Conservation (phyloP, 2,888 invertebrate species). For the Drosophila pseudotakahashii region DNA sequence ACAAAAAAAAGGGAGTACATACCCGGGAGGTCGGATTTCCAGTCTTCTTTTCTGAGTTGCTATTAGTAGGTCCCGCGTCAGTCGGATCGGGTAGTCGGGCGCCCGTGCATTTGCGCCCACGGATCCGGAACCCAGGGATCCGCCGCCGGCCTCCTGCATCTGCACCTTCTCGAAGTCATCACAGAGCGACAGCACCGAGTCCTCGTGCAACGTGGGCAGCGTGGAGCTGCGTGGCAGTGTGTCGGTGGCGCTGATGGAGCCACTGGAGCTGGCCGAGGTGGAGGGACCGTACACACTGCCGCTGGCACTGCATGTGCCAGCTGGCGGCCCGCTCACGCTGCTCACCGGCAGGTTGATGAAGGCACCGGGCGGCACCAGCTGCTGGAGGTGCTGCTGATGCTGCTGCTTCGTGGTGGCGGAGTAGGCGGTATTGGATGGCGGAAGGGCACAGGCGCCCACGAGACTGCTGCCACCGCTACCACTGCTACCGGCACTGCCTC, state of each 20-base stretch:
- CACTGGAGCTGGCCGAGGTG: conserved; percentile 84
- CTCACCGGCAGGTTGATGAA: conserved; percentile 76
- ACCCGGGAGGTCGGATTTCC: conserved; percentile 87
- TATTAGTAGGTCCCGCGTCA: conserved; percentile 92
- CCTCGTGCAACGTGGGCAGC: conserved; percentile 94
- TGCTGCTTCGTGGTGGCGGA: conserved; percentile 8
- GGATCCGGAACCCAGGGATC: conserved; percentile 33
- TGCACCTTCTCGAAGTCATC: conserved; percentile 83
- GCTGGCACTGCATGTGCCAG: conserved; percentile 82
- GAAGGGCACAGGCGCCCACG: conserved; percentile 62
- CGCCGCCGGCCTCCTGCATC: conserved; percentile 75
- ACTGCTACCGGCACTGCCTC: conserved; percentile 75
- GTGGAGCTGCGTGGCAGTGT: conserved; percentile 86
- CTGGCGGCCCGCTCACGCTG: conserved; percentile 57
- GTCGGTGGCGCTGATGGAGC: conserved; percentile 84
- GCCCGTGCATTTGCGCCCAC: conserved; percentile 53
- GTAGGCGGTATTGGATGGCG: conserved; percentile 37
- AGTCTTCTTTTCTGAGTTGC: conserved; percentile 92
- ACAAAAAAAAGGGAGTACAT: conserved; percentile 77
- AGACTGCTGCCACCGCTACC: conserved; percentile 73
- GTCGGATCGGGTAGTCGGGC: conserved; percentile 86
- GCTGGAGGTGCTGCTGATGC: conserved; percentile 47
- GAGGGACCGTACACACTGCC: conserved; percentile 84
- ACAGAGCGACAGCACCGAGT: conserved; percentile 88
- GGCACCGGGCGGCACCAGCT: conserved; percentile 63